phyloP scores from a whole-genome alignment of 2,888 invertebrate genomes.

The Nasonia oneida region DNA sequence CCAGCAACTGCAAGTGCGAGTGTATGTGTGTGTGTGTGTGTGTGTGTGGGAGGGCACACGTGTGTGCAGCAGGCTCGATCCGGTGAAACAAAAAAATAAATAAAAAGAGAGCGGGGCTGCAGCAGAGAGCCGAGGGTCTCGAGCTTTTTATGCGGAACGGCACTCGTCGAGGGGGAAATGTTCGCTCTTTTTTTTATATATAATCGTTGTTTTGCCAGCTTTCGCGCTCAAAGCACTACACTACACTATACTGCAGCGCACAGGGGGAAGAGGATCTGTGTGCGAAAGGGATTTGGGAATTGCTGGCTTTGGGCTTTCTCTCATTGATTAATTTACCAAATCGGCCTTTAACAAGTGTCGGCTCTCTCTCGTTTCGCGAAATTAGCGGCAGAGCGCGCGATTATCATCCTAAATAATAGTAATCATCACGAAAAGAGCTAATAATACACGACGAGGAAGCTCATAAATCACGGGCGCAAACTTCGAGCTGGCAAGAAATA shows the following conservation, averaged over 20 bases:
- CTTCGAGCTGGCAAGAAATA: background rate
- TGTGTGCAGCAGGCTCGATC: background rate
- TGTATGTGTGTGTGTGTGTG: background rate
- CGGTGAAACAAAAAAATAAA: slow-evolving; percentile 34
- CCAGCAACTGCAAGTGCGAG: background rate
- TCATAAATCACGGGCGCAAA: background rate
- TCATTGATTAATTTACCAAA: slow-evolving; percentile 8
- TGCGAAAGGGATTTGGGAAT: slow-evolving; percentile 20
- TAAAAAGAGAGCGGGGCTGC: background rate
- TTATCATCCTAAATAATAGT: background rate
- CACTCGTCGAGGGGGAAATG: background rate
- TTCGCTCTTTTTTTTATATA: background rate
- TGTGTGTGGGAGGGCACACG: background rate
- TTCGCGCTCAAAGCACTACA: slow-evolving; percentile 21
- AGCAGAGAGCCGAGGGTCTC: background rate
- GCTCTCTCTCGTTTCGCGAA: background rate
- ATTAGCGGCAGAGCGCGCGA: background rate
- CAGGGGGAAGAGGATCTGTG: background rate
- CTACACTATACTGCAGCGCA: background rate
- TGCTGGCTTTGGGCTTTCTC: background rate
- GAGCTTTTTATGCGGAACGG: slow-evolving; percentile 33
- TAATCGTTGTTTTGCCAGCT: slow-evolving; percentile 35
- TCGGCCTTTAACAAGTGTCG: slow-evolving; percentile 12
- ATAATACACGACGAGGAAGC: background rate
- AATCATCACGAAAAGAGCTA: slow-evolving; percentile 22